Evolutionary conservation across 2,888 invertebrate species (phyloP).

Genomic region (Pyralis farinalis): DNA sequence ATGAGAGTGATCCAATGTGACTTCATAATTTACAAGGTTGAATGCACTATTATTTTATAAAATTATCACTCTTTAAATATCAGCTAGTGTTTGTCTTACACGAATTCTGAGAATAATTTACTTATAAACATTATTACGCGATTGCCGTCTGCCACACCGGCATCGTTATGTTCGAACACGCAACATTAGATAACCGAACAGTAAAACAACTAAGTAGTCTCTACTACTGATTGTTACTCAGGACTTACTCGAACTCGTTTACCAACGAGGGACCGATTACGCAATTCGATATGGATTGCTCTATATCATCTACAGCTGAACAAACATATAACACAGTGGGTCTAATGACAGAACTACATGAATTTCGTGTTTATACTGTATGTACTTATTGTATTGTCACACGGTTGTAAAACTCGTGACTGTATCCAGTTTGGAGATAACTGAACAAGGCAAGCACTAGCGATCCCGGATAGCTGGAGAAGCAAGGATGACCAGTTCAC

Average conservation of each 20-base stretch:
- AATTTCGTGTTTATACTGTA: not conserved
- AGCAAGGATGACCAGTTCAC: not conserved
- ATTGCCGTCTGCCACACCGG: not conserved
- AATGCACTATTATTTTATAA: conserved; percentile 23
- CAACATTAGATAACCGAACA: conserved; percentile 13
- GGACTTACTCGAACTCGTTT: conserved; percentile 7
- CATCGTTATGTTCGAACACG: conserved; percentile 10
- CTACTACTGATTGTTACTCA: conserved; percentile 7
- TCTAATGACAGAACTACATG: conserved; percentile 18
- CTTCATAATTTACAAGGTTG: conserved; percentile 35
- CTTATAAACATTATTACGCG: not conserved
- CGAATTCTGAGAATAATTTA: not conserved
- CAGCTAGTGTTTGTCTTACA: not conserved
- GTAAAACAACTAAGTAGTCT: conserved; percentile 8
- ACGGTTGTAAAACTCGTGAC: conserved; percentile 1
- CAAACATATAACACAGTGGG: conserved; percentile 32
- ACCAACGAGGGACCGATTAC: conserved; percentile 34
- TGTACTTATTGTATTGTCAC: not conserved
- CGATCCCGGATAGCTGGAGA: not conserved
- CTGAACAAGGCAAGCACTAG: not conserved
- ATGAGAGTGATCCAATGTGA: conserved; percentile 34
- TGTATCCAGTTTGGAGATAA: not conserved
- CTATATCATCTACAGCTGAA: conserved; percentile 43
- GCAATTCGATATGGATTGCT: conserved; percentile 31
- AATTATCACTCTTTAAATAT: conserved; percentile 6